Conservation (phyloP, 1,140 invertebrate genomes). For the Zeugodacus cucurbitae region DNA sequence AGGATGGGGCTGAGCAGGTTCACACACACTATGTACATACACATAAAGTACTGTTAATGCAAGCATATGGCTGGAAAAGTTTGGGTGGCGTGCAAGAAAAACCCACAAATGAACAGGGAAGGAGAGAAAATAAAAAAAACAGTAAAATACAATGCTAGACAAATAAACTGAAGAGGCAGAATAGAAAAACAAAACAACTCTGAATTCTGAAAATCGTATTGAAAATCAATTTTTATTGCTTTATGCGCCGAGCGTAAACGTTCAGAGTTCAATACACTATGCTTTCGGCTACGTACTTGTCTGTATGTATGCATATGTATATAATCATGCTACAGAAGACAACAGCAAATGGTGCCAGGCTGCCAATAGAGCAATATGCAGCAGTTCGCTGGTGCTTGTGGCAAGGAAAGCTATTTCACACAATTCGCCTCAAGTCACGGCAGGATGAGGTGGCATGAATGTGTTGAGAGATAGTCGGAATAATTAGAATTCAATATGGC, state of each 20-base stretch:
- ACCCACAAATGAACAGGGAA: not conserved
- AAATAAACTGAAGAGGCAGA: not conserved
- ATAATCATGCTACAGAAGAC: not conserved
- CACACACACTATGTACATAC: not conserved
- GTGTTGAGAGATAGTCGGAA: not conserved
- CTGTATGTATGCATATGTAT: not conserved
- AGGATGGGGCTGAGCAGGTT: not conserved
- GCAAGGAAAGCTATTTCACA: not conserved
- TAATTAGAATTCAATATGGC: not conserved
- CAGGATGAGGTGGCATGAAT: not conserved
- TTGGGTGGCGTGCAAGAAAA: not conserved
- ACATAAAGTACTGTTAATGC: not conserved
- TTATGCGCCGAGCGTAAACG: not conserved
- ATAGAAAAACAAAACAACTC: not conserved
- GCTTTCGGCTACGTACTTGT: not conserved
- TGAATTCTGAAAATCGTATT: not conserved
- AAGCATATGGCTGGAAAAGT: not conserved
- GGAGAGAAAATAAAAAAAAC: not conserved
- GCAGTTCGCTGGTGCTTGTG: not conserved
- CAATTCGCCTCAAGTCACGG: not conserved
- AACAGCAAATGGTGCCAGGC: not conserved
- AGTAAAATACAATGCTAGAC: not conserved
- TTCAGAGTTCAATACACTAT: conserved; percentile 7
- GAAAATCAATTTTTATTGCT: conserved; percentile 12
- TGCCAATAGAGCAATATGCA: not conserved